Evolutionary conservation across 2,113 vertebrate genomes (phyloP), one percentile per base, ranked within the genome.

Genomic region (Pandion haliaetus): DNA sequence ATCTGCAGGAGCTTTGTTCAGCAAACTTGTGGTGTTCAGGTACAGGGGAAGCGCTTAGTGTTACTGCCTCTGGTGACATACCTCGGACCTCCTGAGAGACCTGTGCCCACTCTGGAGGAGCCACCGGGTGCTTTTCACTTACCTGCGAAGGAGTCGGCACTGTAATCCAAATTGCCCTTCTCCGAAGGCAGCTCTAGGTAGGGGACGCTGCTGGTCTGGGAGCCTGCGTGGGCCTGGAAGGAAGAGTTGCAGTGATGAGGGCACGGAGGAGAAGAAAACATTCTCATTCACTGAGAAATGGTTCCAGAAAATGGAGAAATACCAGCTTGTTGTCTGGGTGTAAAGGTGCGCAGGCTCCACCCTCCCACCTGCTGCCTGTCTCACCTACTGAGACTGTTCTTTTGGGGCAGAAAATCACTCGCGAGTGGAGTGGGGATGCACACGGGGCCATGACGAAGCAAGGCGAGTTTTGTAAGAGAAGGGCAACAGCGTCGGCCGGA

Each of bases 401-500:
- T 50, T 17, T 4, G 61, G 79, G 73, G 34, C 32, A 58, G 24
- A 12, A 63, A 67, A 62, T 23, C 26, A 6, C 85, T 12, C 7
- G 0, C 19, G 3, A 26, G 71, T 7, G 50, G 59, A 23, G 17
- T 3, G 34, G 71, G 91, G 65, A 25, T 9, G 40, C 12, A 1
- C 0, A 1, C 1, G 40, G 31, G 67, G 47, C 12, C 1, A 0
- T 6, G 70, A 31, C 0, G 1, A 47, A 61, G 54, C 31, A 8
- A 12, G 18, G 38, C 0, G 7, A 18, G 55, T 23, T 55, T 50
- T 32, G 14, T 1, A 8, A 36, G 16, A 18, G 67, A 36, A 26
- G 45, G 67, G 50, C 24, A 11, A 6, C 12, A 4, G 44, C 2
- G 0, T 1, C 8, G 52, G n/a, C 28, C 2, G 3, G 54, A 14